Evolutionary conservation across 2,797 vertebrate species (phyloP).

Genomic region (Helostoma temminkii): DNA sequence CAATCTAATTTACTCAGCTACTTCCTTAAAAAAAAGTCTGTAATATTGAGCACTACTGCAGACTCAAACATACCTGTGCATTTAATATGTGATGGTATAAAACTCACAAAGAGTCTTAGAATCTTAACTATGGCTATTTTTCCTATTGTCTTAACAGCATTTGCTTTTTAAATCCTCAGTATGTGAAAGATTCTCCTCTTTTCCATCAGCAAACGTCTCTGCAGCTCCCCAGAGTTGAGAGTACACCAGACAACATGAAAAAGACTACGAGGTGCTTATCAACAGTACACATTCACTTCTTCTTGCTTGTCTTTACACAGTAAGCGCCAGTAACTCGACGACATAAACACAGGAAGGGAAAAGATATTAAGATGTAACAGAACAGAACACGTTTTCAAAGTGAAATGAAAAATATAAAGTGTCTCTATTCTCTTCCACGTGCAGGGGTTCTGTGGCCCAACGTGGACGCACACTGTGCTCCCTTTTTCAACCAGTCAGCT

Average conservation of each 20-base stretch:
- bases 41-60: constrained; percentile 23
- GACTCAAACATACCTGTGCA: constrained; percentile 29
- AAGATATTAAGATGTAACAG: constrained; percentile 52
- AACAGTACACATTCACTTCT: constrained; percentile 33
- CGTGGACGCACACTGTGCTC: constrained; percentile 39
- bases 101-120: constrained; percentile 23
- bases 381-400: constrained; percentile 46
- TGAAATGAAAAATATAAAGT: constrained; percentile 75
- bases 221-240: constrained; percentile 17
- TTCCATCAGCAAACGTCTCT: constrained; percentile 20
- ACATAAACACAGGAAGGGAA: constrained; percentile 61
- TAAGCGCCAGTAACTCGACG: constrained; percentile 44
- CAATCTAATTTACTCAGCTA: background rate
- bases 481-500: constrained; percentile 17
- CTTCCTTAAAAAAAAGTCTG: constrained; percentile 15
- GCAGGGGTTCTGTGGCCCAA: constrained; percentile 44
- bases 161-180: background rate
- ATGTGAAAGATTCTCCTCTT: background rate
- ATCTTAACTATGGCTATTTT: constrained; percentile 61
- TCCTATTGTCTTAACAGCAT: constrained; percentile 34
- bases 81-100: constrained; percentile 22
- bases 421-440: constrained; percentile 72
- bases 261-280: constrained; percentile 42
- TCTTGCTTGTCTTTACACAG: constrained; percentile 31
- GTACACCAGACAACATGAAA: constrained; percentile 25